Percentiles rank a stretch among this genome's conserved stretches.
These are phyloP conservation scores for Abrostola triplasia DNA, from an alignment of 2,888 invertebrate species.

Conservation along the genomic window DNA sequence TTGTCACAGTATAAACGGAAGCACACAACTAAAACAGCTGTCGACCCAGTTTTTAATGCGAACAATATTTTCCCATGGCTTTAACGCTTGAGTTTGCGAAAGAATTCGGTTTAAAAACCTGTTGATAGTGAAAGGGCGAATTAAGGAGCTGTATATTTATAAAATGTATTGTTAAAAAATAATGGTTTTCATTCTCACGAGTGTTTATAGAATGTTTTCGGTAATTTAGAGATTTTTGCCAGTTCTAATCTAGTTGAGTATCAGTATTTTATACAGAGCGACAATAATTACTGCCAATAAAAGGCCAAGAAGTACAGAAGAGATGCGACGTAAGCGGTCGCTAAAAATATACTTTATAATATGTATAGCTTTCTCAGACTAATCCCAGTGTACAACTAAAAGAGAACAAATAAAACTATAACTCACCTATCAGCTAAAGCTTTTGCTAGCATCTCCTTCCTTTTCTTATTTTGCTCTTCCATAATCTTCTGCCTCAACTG, in stretches of 20 bases:
- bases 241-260: too few relatives aligned
- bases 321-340: too few relatives aligned
- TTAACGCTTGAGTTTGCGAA: not conserved
- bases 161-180: too few relatives aligned
- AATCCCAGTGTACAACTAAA: not conserved
- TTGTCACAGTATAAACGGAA: not conserved
- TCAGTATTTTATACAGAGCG: too few relatives aligned
- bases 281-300: too few relatives aligned
- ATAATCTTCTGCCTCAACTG: slow-evolving; percentile 92
- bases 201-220: too few relatives aligned
- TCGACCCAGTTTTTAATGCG: not conserved
- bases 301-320: too few relatives aligned
- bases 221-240: too few relatives aligned
- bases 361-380: too few relatives aligned
- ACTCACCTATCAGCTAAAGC: slow-evolving; percentile 92
- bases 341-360: too few relatives aligned
- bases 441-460: slow-evolving; percentile 91
- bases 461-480: slow-evolving; percentile 93
- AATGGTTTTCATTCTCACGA: too few relatives aligned
- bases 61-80: not conserved
- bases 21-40: not conserved
- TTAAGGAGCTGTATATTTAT: too few relatives aligned
- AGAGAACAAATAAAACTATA: not conserved
- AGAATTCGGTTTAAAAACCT: not conserved
- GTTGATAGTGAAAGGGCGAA: not conserved